Evolutionary conservation across 1,140 invertebrate genomes (phyloP).

Genomic region (Drosophila rufa): DNA sequence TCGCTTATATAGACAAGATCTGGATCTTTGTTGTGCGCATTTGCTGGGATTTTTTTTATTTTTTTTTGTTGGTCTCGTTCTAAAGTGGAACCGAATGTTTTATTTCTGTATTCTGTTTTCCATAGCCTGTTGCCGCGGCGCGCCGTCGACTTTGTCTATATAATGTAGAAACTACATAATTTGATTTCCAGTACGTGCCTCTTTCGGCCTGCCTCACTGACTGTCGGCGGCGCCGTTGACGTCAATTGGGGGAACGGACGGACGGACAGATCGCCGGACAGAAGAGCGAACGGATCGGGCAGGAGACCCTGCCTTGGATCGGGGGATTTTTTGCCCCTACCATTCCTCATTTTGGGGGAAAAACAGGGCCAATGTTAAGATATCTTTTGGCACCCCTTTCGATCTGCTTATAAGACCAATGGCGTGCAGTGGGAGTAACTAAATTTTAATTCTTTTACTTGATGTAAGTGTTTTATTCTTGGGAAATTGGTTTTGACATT

Average conservation of each 20-base stretch:
- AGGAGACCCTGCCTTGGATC: slow-evolving; percentile 7
- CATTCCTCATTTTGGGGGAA: slow-evolving; percentile 8
- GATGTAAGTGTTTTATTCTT: not conserved
- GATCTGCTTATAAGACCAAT: slow-evolving; percentile 23
- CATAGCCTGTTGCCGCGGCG: slow-evolving; percentile 19
- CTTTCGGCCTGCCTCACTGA: slow-evolving; percentile 61
- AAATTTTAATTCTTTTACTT: slow-evolving; percentile 17
- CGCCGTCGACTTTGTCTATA: slow-evolving; percentile 36
- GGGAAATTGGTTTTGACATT: not conserved
- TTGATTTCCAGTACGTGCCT: slow-evolving; percentile 79
- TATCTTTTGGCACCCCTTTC: slow-evolving; percentile 19
- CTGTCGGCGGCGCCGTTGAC: slow-evolving; percentile 63
- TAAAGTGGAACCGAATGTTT: slow-evolving; percentile 53
- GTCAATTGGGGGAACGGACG: slow-evolving; percentile 59
- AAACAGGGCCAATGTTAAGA: slow-evolving; percentile 27
- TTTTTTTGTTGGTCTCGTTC: slow-evolving; percentile 20
- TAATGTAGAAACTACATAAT: slow-evolving; percentile 56
- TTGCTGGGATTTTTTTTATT: slow-evolving; percentile 16
- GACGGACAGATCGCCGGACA: slow-evolving; percentile 24
- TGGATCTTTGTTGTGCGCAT: slow-evolving; percentile 36
- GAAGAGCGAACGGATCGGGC: slow-evolving; percentile 5
- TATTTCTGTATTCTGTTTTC: slow-evolving; percentile 44
- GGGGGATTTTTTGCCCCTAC: not conserved
- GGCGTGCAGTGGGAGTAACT: slow-evolving; percentile 7
- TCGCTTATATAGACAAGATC: slow-evolving; percentile 19